Evolutionary conservation across 2,113 vertebrate species (phyloP).

Genomic region (Probosciger aterrimus): DNA sequence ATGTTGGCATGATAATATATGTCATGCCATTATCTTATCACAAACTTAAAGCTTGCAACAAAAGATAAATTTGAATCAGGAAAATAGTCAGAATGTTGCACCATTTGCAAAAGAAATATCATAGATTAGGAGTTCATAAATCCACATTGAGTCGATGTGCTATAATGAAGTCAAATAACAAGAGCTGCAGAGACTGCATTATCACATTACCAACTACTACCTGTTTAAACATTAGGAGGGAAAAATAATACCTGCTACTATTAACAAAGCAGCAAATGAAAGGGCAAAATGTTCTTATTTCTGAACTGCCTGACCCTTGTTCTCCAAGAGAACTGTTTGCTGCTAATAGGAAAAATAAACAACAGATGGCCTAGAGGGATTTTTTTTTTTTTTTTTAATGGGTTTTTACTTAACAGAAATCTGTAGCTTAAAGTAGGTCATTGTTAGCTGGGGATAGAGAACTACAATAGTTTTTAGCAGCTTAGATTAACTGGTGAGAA

Average conservation of each 20-base stretch:
- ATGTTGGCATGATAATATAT: neutral
- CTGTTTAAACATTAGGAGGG: conserved; percentile 3
- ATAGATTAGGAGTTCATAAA: neutral
- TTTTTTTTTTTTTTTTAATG: conserved; percentile 6
- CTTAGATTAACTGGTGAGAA: neutral
- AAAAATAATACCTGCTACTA: conserved; percentile 17
- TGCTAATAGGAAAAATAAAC: conserved; percentile 62
- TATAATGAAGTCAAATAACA: neutral
- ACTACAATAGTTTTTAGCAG: neutral
- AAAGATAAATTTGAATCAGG: neutral
- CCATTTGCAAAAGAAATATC: neutral
- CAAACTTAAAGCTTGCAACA: neutral
- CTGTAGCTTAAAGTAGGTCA: conserved; percentile 15
- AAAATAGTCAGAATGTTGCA: neutral
- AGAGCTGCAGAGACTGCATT: neutral
- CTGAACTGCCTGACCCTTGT: conserved; percentile 13
- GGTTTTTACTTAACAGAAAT: conserved; percentile 27
- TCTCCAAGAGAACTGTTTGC: conserved; percentile 46
- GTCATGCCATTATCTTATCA: neutral
- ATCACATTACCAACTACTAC: neutral
- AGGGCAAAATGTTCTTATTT: conserved; percentile 13
- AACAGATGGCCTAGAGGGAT: conserved; percentile 52
- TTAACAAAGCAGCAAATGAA: conserved; percentile 33
- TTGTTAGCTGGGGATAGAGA: neutral
- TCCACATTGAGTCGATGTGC: neutral